A percentile compares a stretch with the other conserved stretches of the same genome.
phyloP scores from a whole-genome alignment of 1,140 invertebrate species.

The Phymorhynchus buccinoides region DNA sequence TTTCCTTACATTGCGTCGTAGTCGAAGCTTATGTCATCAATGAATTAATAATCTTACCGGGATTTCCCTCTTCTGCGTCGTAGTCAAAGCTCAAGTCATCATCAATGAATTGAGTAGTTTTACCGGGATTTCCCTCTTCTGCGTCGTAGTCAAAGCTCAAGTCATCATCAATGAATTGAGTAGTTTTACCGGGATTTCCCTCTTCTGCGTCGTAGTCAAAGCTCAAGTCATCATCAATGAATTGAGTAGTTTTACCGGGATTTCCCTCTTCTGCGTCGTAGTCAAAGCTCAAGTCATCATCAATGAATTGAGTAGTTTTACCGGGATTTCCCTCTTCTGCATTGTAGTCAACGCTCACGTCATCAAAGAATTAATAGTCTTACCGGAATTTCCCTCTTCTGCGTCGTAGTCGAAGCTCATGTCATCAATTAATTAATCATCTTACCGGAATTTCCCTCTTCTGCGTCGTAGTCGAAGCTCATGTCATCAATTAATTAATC shows the following conservation, averaged over 20 bases:
- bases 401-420: conserved; percentile 59
- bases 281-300: conserved; percentile 62
- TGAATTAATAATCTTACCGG: no score
- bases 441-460: conserved; percentile 52
- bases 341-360: conserved; percentile 61
- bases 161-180: no score
- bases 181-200: conserved; percentile 50
- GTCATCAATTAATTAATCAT: no score
- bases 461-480: conserved; percentile 57
- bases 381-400: conserved; percentile 51
- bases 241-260: no score
- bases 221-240: conserved; percentile 59
- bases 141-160: conserved; percentile 60
- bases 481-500: no score
- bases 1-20: conserved; percentile 54
- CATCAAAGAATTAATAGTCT: no score
- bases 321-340: conserved; percentile 51
- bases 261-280: conserved; percentile 55
- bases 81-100: conserved; percentile 61
- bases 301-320: no score
- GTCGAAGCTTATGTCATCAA: conserved; percentile 62
- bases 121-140: conserved; percentile 50
- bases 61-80: conserved; percentile 53
- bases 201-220: conserved; percentile 60
- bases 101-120: no score